Percentiles rank a stretch among this genome's conserved stretches.
Evolutionary conservation across 92 coral and sea anemone genomes (phyloP).

Genomic region (Anthopleura xanthogrammica): DNA sequence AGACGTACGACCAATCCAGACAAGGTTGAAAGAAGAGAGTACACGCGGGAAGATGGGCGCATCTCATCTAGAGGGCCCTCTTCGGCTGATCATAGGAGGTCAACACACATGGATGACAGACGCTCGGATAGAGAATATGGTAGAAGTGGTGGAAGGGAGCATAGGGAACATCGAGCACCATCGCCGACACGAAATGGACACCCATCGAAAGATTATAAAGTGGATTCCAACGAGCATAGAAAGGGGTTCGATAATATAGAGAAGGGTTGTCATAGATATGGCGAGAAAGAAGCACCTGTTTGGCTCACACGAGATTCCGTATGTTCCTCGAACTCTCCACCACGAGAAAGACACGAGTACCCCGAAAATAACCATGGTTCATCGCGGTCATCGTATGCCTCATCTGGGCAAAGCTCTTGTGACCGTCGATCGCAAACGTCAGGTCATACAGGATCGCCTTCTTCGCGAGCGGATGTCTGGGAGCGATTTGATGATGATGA

Average conservation of each 20-base stretch:
- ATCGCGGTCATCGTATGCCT: conserved; percentile 62
- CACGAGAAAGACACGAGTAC: conserved; percentile 59
- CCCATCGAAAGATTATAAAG: background rate
- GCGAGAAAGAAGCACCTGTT: conserved; percentile 8
- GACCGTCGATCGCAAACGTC: conserved; percentile 37
- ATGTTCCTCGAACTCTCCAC: conserved; percentile 52
- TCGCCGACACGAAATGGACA: background rate
- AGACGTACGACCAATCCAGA: conserved; percentile 23
- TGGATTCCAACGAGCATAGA: background rate
- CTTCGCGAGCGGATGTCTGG: conserved; percentile 74
- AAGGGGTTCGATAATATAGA: background rate
- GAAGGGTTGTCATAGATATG: background rate
- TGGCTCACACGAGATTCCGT: conserved; percentile 32
- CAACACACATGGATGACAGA: conserved; percentile 6
- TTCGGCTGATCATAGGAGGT: background rate
- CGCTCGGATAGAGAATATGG: background rate
- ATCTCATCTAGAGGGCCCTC: background rate
- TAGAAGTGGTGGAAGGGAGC: conserved; percentile 3
- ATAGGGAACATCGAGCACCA: conserved; percentile 4
- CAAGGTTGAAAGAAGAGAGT: background rate
- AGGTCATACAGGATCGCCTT: conserved; percentile 49
- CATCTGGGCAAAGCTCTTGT: conserved; percentile 48
- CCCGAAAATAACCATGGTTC: conserved; percentile 27
- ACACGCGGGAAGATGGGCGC: background rate
- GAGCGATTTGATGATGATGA: conserved; percentile 72